These are phyloP conservation scores for Zoroaster sp. DNA, from an alignment of 53 echinoderm and acorn worm species.

Conservation along the genomic window DNA sequence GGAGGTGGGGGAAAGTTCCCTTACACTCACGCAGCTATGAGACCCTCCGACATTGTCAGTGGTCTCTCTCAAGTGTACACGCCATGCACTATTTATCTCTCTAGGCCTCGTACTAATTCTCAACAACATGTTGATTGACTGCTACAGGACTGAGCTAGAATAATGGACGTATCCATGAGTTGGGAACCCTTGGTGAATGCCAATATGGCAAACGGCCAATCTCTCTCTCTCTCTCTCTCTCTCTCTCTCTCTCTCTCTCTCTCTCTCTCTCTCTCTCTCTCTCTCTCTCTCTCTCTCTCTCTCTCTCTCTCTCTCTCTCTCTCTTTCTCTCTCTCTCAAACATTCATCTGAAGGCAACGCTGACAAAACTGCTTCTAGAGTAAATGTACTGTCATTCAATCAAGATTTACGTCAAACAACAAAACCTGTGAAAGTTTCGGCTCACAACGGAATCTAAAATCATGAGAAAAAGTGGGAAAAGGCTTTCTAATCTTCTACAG, in stretches of 20 bases:
- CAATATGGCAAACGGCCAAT: not conserved
- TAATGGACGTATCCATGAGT: too few species aligned
- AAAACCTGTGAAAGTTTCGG: too few species aligned
- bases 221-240: not conserved
- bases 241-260: not conserved
- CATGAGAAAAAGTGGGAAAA: too few species aligned
- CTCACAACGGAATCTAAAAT: too few species aligned
- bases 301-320: not conserved
- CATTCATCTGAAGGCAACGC: not conserved
- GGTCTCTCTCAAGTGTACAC: too few species aligned
- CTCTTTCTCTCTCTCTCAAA: not conserved
- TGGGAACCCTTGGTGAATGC: too few species aligned
- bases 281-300: not conserved
- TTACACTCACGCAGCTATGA: not conserved
- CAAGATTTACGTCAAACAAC: too few species aligned
- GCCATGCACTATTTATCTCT: not conserved
- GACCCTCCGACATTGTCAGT: not conserved
- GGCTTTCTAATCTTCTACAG: too few species aligned
- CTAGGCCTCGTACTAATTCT: too few species aligned
- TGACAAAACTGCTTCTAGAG: too few species aligned
- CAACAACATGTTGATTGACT: not conserved
- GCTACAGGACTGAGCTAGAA: too few species aligned
- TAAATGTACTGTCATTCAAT: too few species aligned
- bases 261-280: not conserved
- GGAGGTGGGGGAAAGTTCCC: not conserved